A percentile compares a stretch with the other conserved stretches of the same genome.
phyloP scores from a whole-genome alignment of 2,888 invertebrate genomes.

The Meta bourneti region DNA sequence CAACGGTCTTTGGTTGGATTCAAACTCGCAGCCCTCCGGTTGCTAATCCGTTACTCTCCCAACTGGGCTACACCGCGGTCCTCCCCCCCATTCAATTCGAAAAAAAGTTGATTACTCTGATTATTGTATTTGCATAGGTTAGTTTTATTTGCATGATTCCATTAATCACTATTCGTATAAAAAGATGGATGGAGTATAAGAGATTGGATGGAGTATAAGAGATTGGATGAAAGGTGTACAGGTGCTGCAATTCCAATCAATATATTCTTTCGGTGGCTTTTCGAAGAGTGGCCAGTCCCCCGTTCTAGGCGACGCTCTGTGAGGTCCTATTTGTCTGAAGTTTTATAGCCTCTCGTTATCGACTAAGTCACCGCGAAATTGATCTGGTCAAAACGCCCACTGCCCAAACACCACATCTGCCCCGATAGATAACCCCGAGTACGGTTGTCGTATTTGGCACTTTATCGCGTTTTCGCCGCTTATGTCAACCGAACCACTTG shows the following conservation, averaged over 20 bases:
- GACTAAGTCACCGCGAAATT: slow-evolving; percentile 52
- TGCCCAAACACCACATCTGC: slow-evolving; percentile 7
- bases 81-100: too few relatives aligned
- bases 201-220: too few relatives aligned
- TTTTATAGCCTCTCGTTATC: slow-evolving; percentile 60
- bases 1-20: too few relatives aligned
- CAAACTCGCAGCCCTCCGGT: too few relatives aligned
- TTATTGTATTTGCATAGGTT: too few relatives aligned
- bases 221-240: neutral
- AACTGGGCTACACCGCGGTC: too few relatives aligned
- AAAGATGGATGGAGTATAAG: too few relatives aligned
- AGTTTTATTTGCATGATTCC: too few relatives aligned
- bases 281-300: neutral
- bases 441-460: slow-evolving; percentile 2
- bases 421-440: slow-evolving; percentile 1
- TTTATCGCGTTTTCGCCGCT: neutral
- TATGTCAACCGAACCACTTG: too few relatives aligned
- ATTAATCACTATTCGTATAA: too few relatives aligned
- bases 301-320: neutral
- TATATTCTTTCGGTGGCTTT: neutral
- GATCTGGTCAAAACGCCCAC: slow-evolving; percentile 55
- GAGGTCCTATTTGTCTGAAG: slow-evolving; percentile 36
- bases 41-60: too few relatives aligned
- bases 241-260: neutral
- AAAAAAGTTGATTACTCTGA: too few relatives aligned